Evolutionary conservation across 2,113 vertebrate species (phyloP).

Genomic region (Gymnogyps californianus): DNA sequence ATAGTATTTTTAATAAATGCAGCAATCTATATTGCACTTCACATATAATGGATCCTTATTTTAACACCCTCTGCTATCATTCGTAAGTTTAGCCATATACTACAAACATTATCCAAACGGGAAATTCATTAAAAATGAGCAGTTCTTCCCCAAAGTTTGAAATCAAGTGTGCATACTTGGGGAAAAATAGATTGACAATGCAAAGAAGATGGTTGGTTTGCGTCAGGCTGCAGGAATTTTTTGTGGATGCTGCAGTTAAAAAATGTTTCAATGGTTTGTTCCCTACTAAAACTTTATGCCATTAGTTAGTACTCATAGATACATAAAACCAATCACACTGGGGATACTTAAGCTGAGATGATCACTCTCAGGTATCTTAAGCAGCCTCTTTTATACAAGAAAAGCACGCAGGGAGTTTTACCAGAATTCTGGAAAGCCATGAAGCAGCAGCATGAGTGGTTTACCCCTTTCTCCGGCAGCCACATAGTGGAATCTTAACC

Average conservation of each 20-base stretch:
- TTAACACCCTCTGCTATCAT: neutral
- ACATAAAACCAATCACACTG: neutral
- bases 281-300: neutral
- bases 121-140: neutral
- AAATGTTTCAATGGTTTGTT: neutral
- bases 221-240: neutral
- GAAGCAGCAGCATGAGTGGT: constrained; percentile 93
- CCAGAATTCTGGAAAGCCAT: constrained; percentile 99
- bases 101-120: neutral
- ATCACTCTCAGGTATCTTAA: neutral
- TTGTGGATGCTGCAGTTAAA: neutral
- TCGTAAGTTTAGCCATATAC: neutral
- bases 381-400: neutral
- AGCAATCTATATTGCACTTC: neutral
- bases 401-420: constrained; percentile 63
- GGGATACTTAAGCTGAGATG: neutral
- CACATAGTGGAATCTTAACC: constrained; percentile 95
- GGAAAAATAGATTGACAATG: neutral
- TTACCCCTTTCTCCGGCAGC: constrained; percentile 95
- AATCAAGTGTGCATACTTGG: neutral
- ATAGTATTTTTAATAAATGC: constrained; percentile 8
- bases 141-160: neutral
- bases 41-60: neutral
- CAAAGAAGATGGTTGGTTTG: neutral
- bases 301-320: neutral